Evolutionary conservation across 2,888 invertebrate genomes (phyloP), one percentile per base, ranked within the genome.

Genomic region (Chelonus formosanus): DNA sequence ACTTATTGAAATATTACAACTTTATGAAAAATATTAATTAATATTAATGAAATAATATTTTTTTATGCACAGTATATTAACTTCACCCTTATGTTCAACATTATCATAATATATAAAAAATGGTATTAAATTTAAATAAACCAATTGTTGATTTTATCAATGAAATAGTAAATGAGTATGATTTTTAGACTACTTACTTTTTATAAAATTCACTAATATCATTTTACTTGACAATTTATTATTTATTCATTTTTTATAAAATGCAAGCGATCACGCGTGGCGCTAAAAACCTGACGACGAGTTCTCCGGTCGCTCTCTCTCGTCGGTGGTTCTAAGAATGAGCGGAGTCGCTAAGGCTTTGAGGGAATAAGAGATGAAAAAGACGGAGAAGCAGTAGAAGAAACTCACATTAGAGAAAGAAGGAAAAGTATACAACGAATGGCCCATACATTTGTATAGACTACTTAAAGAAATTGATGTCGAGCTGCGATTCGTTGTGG

Each of bases 251-350:
- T 48, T 20, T 48, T 48, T 48, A 8, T 5, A 5, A 10, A 10
- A 20, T 48, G 44, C 8, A 20, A 10, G 10, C 35, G 36, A n/a
- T 10, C 36, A 54, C 36, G 20, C 31, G 40, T 43, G 58, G 58
- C n/a, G 58, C 58, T 58, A 58, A 58, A 58, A 58, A 58, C 56
- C 7, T 65, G 70, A 64, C 36, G 63, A 58, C 62, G 40, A 10
- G 48, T 48, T 48, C 48, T 20, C 10, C 5, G 48, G 5, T 20
- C 48, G 61, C 47, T 59, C 52, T 66, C 57, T 59, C 52, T 66
- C 57, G 62, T 31, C 63, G 67, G 53, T 68, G 65, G 67, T 71
- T 71, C 71, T 67, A 59, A 71, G 71, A 71, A 82, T 72, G 75
- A 79, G 78, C 65, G 61, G 64, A 63, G 67, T 70, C 66, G 59